Evolutionary conservation across 2,888 invertebrate genomes (phyloP).

Genomic region (Galeruca laticollis): DNA sequence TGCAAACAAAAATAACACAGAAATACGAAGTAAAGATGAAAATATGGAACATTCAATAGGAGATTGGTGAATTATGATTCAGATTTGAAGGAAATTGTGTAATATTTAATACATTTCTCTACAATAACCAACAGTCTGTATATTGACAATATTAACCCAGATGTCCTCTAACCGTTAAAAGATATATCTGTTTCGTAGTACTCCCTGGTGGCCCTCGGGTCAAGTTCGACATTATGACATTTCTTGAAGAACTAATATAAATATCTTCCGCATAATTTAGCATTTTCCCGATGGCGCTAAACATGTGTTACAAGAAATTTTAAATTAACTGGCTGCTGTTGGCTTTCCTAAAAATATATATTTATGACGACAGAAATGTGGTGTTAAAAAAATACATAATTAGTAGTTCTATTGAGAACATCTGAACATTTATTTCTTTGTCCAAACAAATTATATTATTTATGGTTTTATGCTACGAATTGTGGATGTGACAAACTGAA

Average conservation of each 20-base stretch:
- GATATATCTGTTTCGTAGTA: conserved; percentile 28
- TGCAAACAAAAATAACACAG: too few species aligned
- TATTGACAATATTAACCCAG: conserved; percentile 4
- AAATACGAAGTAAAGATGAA: too few species aligned
- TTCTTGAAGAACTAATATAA: conserved; percentile 28
- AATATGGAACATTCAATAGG: too few species aligned
- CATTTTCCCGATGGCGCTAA: conserved; percentile 38
- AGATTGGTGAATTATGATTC: too few species aligned
- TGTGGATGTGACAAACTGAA: too few species aligned
- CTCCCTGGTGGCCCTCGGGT: conserved; percentile 20
- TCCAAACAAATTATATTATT: background rate
- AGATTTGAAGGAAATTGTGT: background rate
- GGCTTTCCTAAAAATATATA: conserved; percentile 12
- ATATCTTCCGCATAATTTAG: conserved; percentile 38
- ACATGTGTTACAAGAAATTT: conserved; percentile 41
- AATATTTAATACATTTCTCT: background rate
- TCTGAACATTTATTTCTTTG: background rate
- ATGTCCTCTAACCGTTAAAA: conserved; percentile 29
- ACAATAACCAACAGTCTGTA: background rate
- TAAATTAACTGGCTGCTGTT: conserved; percentile 37
- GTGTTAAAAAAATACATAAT: conserved; percentile 17
- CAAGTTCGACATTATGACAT: conserved; percentile 20
- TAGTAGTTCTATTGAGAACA: background rate
- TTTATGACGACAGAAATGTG: conserved; percentile 12
- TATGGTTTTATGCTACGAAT: background rate